Conservation (phyloP, 1,140 invertebrate species). For the Panonychus citri region DNA sequence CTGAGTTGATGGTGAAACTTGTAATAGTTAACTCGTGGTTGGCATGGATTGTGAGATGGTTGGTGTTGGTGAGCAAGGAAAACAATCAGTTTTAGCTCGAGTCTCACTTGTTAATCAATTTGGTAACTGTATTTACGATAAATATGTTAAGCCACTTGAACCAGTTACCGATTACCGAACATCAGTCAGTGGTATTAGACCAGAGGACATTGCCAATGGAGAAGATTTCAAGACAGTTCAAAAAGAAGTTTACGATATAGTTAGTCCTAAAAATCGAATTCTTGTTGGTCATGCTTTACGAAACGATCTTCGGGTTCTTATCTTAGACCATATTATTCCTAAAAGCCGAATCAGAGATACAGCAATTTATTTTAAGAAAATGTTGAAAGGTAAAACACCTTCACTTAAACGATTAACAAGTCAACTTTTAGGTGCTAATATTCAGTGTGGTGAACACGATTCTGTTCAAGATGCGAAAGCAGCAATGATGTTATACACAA, state of each 20-base stretch:
- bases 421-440: slow-evolving; percentile 46
- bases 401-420: slow-evolving; percentile 53
- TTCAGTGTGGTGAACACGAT: slow-evolving; percentile 74
- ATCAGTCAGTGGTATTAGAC: slow-evolving; percentile 60
- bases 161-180: slow-evolving; percentile 61
- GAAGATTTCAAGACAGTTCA: slow-evolving; percentile 47
- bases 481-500: slow-evolving; percentile 58
- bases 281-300: slow-evolving; percentile 68
- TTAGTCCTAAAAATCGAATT: slow-evolving; percentile 45
- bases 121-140: slow-evolving; percentile 68
- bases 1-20: neutral
- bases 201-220: slow-evolving; percentile 39
- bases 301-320: slow-evolving; percentile 62
- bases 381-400: slow-evolving; percentile 37
- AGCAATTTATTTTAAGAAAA: slow-evolving; percentile 37
- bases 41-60: slow-evolving; percentile 96
- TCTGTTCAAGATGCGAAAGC: slow-evolving; percentile 63
- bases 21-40: slow-evolving; percentile 35
- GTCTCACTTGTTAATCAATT: slow-evolving; percentile 73
- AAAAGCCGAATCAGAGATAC: slow-evolving; percentile 50
- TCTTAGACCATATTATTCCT: slow-evolving; percentile 58
- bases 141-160: slow-evolving; percentile 59
- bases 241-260: slow-evolving; percentile 48
- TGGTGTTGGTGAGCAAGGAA: slow-evolving; percentile 45
- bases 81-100: slow-evolving; percentile 56